Evolutionary conservation across 2,888 invertebrate species (phyloP).

Genomic region (Tinea semifulvella): DNA sequence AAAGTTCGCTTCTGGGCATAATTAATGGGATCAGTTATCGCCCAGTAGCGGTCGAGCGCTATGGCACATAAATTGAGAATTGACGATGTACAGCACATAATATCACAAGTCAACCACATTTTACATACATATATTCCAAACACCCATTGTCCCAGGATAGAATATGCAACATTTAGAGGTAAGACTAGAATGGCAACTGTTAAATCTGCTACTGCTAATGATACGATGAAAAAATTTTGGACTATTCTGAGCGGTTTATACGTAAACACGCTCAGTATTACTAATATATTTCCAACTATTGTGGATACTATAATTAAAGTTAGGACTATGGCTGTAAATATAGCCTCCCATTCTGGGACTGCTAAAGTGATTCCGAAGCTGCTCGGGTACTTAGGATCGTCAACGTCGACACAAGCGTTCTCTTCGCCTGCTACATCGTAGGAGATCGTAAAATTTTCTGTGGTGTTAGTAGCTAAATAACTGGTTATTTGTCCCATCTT

Average conservation of each 20-base stretch:
- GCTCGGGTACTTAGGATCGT: constrained; percentile 67
- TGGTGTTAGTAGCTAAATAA: constrained; percentile 38
- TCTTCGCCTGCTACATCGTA: constrained; percentile 39
- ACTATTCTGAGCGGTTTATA: constrained; percentile 92
- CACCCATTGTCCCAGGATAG: constrained; percentile 90
- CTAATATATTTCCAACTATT: constrained; percentile 90
- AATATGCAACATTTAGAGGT: constrained; percentile 93
- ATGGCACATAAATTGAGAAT: constrained; percentile 94
- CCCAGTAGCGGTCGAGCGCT: constrained; percentile 94
- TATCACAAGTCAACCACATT: constrained; percentile 95
- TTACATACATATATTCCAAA: constrained; percentile 93
- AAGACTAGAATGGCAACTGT: constrained; percentile 90
- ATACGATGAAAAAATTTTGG: constrained; percentile 96
- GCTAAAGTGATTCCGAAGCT: constrained; percentile 77
- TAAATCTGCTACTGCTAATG: constrained; percentile 91
- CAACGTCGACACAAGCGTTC: constrained; percentile 50
- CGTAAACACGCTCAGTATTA: constrained; percentile 95
- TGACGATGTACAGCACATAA: constrained; percentile 95
- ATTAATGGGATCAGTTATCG: constrained; percentile 93
- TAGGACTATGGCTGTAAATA: constrained; percentile 81
- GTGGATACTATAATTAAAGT: constrained; percentile 88
- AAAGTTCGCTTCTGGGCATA: constrained; percentile 92
- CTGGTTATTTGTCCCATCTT: constrained; percentile 55
- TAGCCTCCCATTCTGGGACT: constrained; percentile 86
- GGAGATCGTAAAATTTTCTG: constrained; percentile 24